Evolutionary conservation across 1,140 invertebrate species (phyloP), one percentile per base, ranked within the genome.

Genomic region (Dreissena rostriformis): DNA sequence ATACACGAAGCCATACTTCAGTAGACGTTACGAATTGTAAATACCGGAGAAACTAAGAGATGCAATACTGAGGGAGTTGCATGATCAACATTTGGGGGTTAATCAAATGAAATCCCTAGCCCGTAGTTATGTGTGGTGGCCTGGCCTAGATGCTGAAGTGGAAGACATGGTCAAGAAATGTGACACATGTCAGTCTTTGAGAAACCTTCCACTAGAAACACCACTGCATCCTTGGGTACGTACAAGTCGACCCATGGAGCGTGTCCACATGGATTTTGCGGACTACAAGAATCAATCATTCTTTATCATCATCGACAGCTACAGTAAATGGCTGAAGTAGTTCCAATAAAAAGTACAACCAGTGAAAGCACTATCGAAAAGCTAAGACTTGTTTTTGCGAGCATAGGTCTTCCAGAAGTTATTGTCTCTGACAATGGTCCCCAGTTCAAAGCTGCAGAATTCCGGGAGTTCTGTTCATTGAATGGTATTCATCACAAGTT

Each of bases 241-340:
- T 74, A 84, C 93, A n/a, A 86, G 80, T 17, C 86, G 75, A 70
- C 93, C 92, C 0, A 94, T 93, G 92, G 86, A 92, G 49, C 77
- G 94, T 68, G 66, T 95, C 0, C 94, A 95, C 84, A 88, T 93
- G 0, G 94, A 95, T 86, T 95, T 94, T 86, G 92, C 93, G 6
- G 93, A 94, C 10, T 82, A 63, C 39, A 61, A 53, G 15, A 65
- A 72, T 28, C 65, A 22, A 0, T 78, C 79, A 86, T 94, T 93
- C 82, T 72, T 94, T 8, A 89, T 94, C n/a, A 76, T 93, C 1
- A 88, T 93, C 7, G 94, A 95, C 88, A 78, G 91, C 7, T 92
- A 88, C 79, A 92, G 91, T 0, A 93, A 92, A 85, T 94, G 93
- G 92, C 83, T 91, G 93, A 94, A 86, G 88, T 94, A 2, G 65